Evolutionary conservation across 1,140 invertebrate genomes (phyloP).

Genomic region (Drosophila rufa): DNA sequence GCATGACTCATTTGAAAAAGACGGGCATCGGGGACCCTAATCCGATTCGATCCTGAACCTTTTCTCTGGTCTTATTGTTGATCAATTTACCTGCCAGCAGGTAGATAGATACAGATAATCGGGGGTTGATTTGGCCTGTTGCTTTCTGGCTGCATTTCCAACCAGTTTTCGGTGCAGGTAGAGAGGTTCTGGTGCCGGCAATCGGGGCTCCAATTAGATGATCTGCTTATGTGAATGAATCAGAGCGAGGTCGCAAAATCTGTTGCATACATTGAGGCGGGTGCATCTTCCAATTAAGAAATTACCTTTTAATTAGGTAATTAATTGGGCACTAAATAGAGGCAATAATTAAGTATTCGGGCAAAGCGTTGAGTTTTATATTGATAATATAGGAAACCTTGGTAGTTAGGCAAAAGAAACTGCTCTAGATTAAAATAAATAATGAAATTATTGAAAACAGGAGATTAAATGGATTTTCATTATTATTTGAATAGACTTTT

Average conservation of each 20-base stretch:
- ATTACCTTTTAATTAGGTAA: constrained; percentile 7
- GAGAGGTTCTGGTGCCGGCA: constrained; percentile 10
- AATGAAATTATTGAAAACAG: not conserved
- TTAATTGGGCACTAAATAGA: not conserved
- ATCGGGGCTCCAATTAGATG: constrained; percentile 58
- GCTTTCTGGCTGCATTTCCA: constrained; percentile 25
- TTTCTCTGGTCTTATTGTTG: constrained; percentile 58
- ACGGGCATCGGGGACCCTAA: constrained; percentile 45
- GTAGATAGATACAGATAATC: constrained; percentile 48
- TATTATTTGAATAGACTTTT: not conserved
- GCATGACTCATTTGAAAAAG: constrained; percentile 64
- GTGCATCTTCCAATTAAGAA: constrained; percentile 4
- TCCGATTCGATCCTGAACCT: constrained; percentile 57
- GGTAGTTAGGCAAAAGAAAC: too few species aligned
- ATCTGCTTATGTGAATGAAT: constrained; percentile 37
- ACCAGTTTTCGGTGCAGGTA: constrained; percentile 64
- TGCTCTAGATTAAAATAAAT: too few species aligned
- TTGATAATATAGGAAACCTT: not conserved
- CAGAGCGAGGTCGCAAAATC: constrained; percentile 10
- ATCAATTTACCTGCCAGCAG: constrained; percentile 65
- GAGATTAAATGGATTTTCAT: not conserved
- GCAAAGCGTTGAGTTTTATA: too few species aligned
- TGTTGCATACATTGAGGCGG: constrained; percentile 40
- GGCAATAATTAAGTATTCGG: not conserved
- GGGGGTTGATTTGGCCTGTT: constrained; percentile 53